Percentiles rank a stretch among this genome's conserved stretches.
phyloP scores from a whole-genome alignment of 2,888 invertebrate genomes.

The Sinelater perroti region DNA sequence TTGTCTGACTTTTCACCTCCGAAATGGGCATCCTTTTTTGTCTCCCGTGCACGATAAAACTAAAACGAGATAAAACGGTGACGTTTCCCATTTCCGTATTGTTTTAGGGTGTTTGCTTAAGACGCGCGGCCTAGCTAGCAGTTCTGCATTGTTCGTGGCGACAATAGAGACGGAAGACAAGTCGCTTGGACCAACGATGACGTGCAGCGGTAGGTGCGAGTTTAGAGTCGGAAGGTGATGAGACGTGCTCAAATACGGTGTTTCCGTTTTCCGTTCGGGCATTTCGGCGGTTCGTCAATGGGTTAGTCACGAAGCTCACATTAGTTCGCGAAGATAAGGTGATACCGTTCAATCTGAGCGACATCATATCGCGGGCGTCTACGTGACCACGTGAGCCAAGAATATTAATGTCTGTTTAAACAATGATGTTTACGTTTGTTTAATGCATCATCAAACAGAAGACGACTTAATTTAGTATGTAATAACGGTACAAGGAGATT shows the following conservation, averaged over 20 bases:
- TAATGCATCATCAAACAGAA: constrained; percentile 16
- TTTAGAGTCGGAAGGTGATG: constrained; percentile 50
- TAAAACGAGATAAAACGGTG: constrained; percentile 11
- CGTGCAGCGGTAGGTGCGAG: constrained; percentile 41
- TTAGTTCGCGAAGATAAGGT: constrained; percentile 2
- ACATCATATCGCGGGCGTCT: neutral
- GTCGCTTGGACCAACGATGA: constrained; percentile 31
- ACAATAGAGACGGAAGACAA: constrained; percentile 2
- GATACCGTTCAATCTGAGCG: neutral
- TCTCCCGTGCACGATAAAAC: neutral
- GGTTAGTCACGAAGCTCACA: constrained; percentile 4
- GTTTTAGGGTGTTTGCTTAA: constrained; percentile 36
- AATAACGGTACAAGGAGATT: too few relatives aligned
- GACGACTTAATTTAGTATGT: neutral
- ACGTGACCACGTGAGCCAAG: neutral
- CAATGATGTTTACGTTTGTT: constrained; percentile 7
- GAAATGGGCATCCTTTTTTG: neutral
- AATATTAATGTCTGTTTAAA: constrained; percentile 12
- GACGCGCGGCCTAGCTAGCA: constrained; percentile 36
- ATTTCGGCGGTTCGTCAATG: constrained; percentile 18
- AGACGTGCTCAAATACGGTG: constrained; percentile 52
- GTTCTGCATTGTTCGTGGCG: constrained; percentile 10
- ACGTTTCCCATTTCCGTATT: constrained; percentile 21
- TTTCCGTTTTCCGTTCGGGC: constrained; percentile 54
- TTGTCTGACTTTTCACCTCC: neutral